Conservation (phyloP, 1,140 invertebrate genomes). For the Camponotus pennsylvanicus region DNA sequence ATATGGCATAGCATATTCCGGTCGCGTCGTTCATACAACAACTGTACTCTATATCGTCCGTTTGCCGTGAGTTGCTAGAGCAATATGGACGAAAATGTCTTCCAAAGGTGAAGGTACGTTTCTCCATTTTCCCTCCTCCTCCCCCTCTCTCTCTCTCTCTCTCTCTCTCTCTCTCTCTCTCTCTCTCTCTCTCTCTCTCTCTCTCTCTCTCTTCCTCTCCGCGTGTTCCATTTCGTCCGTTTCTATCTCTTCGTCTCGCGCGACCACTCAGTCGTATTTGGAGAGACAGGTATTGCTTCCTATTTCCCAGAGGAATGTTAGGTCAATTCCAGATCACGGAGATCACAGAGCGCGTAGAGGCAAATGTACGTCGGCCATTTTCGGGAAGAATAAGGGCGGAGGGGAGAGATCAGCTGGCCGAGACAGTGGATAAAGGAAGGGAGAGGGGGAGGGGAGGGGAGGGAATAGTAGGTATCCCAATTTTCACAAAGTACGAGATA, state of each 20-base stretch:
- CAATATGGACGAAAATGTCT: slow-evolving; percentile 56
- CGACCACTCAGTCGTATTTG: slow-evolving; percentile 41
- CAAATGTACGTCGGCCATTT: slow-evolving; percentile 72
- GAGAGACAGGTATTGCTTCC: slow-evolving; percentile 69
- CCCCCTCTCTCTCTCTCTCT: slow-evolving; percentile 20
- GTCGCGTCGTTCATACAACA: background rate
- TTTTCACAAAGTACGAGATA: slow-evolving; percentile 72
- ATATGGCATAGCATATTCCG: background rate
- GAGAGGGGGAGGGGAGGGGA: background rate
- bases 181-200: slow-evolving; percentile 32
- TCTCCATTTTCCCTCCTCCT: slow-evolving; percentile 27
- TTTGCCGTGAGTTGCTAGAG: slow-evolving; percentile 11
- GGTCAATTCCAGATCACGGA: slow-evolving; percentile 78
- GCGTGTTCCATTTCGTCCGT: background rate
- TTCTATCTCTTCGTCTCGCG: background rate
- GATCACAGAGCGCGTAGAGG: slow-evolving; percentile 51
- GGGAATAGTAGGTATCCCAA: slow-evolving; percentile 56
- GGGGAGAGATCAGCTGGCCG: background rate
- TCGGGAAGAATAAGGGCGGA: background rate
- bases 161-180: slow-evolving; percentile 28
- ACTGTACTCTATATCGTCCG: background rate
- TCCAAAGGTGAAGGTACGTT: slow-evolving; percentile 3
- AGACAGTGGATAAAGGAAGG: background rate
- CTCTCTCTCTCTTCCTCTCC: slow-evolving; percentile 7
- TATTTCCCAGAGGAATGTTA: slow-evolving; percentile 79